A percentile compares a stretch with the other conserved stretches of the same genome.
These are phyloP conservation scores for Heteromormyrus szaboi DNA, from an alignment of 2,797 vertebrate genomes.

Conservation along the genomic window DNA sequence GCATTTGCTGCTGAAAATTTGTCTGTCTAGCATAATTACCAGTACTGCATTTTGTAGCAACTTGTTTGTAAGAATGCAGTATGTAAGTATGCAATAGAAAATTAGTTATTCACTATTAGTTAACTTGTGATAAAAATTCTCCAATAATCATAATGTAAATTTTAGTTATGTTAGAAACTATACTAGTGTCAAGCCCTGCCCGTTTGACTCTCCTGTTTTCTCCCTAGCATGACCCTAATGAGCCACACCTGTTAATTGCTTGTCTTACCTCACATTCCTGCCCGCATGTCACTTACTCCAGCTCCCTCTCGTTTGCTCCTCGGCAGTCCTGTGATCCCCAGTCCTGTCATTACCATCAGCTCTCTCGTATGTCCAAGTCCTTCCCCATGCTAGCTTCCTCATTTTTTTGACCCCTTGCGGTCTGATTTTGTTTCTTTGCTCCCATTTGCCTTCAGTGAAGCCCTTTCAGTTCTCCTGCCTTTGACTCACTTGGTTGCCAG, in stretches of 20 bases:
- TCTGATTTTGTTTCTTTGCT: neutral
- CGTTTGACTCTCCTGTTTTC: neutral
- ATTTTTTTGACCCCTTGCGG: neutral
- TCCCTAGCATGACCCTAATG: neutral
- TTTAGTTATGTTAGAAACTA: neutral
- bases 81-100: neutral
- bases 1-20: neutral
- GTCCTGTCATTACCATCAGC: neutral
- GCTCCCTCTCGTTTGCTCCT: neutral
- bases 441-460: neutral
- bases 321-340: neutral
- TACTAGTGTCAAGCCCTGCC: neutral
- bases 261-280: neutral
- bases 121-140: neutral
- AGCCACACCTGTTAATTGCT: neutral
- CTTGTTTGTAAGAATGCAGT: neutral
- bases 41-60: neutral
- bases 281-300: neutral
- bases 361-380: neutral
- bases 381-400: neutral
- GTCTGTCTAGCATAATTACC: neutral
- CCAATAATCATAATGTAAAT: neutral
- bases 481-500: neutral
- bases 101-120: neutral
- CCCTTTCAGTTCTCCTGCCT: neutral